phyloP scores from a whole-genome alignment of 2,888 invertebrate genomes.

The Zaprionus bogoriensis region DNA sequence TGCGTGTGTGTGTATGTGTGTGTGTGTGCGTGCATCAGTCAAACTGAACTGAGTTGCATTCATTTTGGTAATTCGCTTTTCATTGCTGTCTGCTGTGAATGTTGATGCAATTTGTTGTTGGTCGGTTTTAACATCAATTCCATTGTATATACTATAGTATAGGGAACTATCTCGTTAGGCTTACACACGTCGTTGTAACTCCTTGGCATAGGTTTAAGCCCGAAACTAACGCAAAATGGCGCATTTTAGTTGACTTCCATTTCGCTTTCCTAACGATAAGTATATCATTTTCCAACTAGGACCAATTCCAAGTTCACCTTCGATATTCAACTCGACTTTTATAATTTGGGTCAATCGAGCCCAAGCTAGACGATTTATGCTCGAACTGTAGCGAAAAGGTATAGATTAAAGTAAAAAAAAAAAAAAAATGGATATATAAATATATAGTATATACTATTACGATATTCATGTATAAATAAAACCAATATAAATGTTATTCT shows the following conservation, averaged over 20 bases:
- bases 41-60: conserved; percentile 38
- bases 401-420: conserved; percentile 1
- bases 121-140: conserved; percentile 7
- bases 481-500: conserved; percentile 78
- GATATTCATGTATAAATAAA: conserved; percentile 41
- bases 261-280: neutral
- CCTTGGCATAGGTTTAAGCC: too few relatives aligned
- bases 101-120: conserved; percentile 12
- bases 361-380: conserved; percentile 2
- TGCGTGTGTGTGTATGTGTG: conserved; percentile 12
- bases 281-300: conserved; percentile 30
- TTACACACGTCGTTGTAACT: neutral
- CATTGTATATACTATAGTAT: conserved; percentile 32
- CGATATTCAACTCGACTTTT: conserved; percentile 3
- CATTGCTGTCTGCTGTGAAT: conserved; percentile 38
- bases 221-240: too few relatives aligned
- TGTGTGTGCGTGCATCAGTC: too few relatives aligned
- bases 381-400: conserved; percentile 6
- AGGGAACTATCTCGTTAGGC: neutral
- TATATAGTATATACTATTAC: neutral
- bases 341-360: too few relatives aligned
- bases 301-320: conserved; percentile 38
- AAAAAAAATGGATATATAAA: conserved; percentile 13
- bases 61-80: conserved; percentile 22
- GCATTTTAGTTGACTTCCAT: neutral